phyloP scores from a whole-genome alignment of 1,140 invertebrate species.

The Ephestia elutella region DNA sequence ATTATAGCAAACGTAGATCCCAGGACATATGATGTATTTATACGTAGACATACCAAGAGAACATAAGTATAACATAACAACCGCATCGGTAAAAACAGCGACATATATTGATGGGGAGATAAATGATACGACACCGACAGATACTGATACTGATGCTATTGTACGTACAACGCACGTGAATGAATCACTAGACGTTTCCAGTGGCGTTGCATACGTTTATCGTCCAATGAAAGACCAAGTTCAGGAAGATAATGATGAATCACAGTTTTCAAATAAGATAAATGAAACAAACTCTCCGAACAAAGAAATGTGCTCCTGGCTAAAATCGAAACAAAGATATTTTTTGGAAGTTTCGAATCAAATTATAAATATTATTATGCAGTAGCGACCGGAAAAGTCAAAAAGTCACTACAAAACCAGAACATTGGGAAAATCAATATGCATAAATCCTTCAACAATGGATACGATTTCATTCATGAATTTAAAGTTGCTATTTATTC shows the following conservation, averaged over 20 bases:
- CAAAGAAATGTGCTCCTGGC: not conserved
- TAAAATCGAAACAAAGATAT: not conserved
- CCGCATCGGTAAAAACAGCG: not conserved
- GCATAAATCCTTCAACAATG: constrained; percentile 6
- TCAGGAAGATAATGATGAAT: constrained; percentile 3
- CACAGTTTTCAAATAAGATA: not conserved
- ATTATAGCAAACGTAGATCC: no score
- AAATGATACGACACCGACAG: not conserved
- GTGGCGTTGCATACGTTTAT: not conserved
- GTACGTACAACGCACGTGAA: not conserved
- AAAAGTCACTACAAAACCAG: not conserved
- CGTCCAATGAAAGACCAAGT: constrained; percentile 1
- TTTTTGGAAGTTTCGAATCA: not conserved
- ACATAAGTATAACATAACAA: not conserved
- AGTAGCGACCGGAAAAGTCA: not conserved
- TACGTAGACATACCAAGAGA: not conserved
- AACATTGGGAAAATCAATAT: constrained; percentile 12
- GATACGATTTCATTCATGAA: constrained; percentile 13
- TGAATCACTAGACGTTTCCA: not conserved
- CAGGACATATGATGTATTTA: not conserved
- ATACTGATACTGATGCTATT: not conserved
- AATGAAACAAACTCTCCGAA: not conserved
- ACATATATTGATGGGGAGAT: constrained; percentile 4
- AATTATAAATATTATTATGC: no score
- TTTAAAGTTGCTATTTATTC: constrained; percentile 10